These are phyloP conservation scores for Nomada fucata DNA, from an alignment of 2,888 invertebrate genomes.

Conservation along the genomic window DNA sequence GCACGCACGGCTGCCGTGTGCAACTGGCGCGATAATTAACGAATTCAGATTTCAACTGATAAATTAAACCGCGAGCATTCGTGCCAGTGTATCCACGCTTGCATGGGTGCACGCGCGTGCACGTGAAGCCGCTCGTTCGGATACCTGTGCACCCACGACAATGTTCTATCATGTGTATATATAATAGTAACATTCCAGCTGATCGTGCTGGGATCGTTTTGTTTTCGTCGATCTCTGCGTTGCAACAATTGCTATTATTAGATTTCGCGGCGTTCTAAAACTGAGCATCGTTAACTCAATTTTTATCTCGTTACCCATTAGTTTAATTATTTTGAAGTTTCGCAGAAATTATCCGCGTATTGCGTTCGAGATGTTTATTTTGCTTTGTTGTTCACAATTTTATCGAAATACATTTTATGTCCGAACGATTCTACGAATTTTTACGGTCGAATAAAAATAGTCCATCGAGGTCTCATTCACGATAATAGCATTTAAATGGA, in stretches of 20 bases:
- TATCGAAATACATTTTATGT: no score
- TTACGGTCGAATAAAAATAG: no score
- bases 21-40: slow-evolving; percentile 76
- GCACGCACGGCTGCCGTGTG: slow-evolving; percentile 65
- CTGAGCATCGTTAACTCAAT: no score
- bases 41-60: slow-evolving; percentile 78
- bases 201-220: neutral
- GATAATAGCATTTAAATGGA: no score
- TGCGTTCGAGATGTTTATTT: no score
- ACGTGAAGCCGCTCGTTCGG: slow-evolving; percentile 22
- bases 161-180: slow-evolving; percentile 20
- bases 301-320: no score
- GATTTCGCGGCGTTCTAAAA: no score
- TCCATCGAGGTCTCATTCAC: no score
- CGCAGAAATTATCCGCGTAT: no score
- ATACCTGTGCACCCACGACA: slow-evolving; percentile 20
- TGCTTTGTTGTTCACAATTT: no score
- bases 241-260: neutral
- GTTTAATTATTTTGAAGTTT: no score
- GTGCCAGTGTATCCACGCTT: slow-evolving; percentile 14
- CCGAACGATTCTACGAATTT: no score
- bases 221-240: neutral
- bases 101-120: slow-evolving; percentile 33
- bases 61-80: slow-evolving; percentile 64
- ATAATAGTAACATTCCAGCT: slow-evolving; percentile 2